Conservation (phyloP, 2,113 vertebrate genomes). For the Pomatorhinus ruficollis region DNA sequence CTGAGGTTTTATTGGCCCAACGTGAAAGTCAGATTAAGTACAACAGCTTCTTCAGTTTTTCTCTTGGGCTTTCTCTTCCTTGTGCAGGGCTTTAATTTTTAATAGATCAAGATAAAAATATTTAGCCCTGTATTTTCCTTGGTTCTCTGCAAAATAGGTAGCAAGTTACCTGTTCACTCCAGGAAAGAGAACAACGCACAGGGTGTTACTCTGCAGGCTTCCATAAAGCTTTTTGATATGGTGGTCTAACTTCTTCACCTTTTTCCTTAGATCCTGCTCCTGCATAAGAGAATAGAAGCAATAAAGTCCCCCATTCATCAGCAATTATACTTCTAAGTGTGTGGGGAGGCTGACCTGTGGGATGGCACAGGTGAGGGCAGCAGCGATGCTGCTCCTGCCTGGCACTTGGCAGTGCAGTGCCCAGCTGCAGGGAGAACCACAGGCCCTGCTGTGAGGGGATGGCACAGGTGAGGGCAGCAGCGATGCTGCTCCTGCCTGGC, state of each 20-base stretch:
- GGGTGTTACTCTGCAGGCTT: conserved; percentile 73
- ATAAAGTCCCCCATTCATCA: not conserved
- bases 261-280: conserved; percentile 68
- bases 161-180: conserved; percentile 76
- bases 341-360: not conserved
- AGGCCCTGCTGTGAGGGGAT: not conserved
- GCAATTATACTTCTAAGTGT: not conserved
- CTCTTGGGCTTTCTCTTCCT: not conserved
- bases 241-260: conserved; percentile 76
- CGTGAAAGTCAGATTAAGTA: not conserved
- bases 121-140: not conserved
- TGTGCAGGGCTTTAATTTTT: not conserved
- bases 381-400: not conserved
- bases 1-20: not conserved
- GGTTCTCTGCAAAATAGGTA: not conserved
- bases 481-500: too few relatives aligned
- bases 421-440: too few relatives aligned
- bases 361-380: not conserved
- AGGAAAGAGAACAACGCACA: conserved; percentile 84
- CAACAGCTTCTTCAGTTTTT: not conserved
- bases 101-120: not conserved
- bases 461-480: too few relatives aligned
- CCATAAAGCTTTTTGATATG: conserved; percentile 80
- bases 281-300: conserved; percentile 24
- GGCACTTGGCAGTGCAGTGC: not conserved